Evolutionary conservation across 2,888 invertebrate species (phyloP), one percentile per base, ranked within the genome.

Genomic region (Caenorhabditis wallacei): DNA sequence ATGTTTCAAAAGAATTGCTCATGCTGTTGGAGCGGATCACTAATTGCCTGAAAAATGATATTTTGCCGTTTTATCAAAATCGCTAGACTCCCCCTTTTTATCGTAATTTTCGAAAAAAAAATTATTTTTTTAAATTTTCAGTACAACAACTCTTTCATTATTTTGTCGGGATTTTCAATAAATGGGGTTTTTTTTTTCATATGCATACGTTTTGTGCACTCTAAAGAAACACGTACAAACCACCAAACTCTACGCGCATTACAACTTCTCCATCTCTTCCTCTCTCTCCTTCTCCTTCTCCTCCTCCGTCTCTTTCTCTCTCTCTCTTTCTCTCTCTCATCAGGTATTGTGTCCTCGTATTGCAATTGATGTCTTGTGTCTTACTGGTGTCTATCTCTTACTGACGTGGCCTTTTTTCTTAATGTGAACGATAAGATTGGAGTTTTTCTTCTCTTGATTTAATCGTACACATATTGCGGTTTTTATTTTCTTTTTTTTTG

Each of bases 1-100:
- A 13, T 85, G 85, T 57, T 88, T 90, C 82, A 88, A 88, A 46
- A 70, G 90, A 61, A 89, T 90, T 71, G 76, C 87, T 59, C 84
- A 87, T 57, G 89, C 88, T 48, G 79, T 83, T 56, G 79, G 79
- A 57, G 81, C 88, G 30, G 83, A 85, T 74, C 18, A 75, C 37
- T 75, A 75, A 75, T 0, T 40, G 51, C 22, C 24, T 51, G 16
- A 53, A 40, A 35, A n/a, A 53, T 43, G 53, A 61, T 26, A 61
- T 72, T 72, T 61, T 61, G 53, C 59, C 70, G 3, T 54, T 26
- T 18, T 69, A 24, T 20, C 7, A 56, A 56, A 54, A 54, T 69
- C 56, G 43, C 56, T 69, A 69, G 68, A 24, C 16, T 8, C 30
- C 30, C 8, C 8, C 30, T 37, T 37, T 40, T 53, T 53, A 10